These are phyloP conservation scores for Microchrysa polita DNA, from an alignment of 2,888 invertebrate genomes.

Conservation along the genomic window DNA sequence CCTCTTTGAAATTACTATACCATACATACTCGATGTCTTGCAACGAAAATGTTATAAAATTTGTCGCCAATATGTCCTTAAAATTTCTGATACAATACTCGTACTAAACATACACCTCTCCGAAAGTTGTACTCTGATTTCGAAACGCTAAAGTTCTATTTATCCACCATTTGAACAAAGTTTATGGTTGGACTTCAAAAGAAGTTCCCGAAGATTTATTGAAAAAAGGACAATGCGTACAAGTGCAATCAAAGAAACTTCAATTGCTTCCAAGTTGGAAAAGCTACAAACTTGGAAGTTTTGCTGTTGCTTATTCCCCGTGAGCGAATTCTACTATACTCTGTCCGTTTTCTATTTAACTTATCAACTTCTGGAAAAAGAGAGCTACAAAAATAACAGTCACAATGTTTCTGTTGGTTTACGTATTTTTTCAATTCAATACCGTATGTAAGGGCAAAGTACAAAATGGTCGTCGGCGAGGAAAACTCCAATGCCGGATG, in stretches of 20 bases:
- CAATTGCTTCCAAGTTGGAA: slow-evolving; percentile 3
- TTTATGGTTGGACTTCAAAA: slow-evolving; percentile 14
- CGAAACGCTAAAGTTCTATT: not conserved
- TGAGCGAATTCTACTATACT: not conserved
- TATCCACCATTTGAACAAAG: slow-evolving; percentile 13
- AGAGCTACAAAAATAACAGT: not conserved
- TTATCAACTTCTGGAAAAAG: not conserved
- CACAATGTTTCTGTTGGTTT: no score
- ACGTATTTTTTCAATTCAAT: no score
- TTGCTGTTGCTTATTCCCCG: not conserved
- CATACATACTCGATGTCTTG: no score
- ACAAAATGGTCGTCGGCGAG: no score
- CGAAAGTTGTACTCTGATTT: no score
- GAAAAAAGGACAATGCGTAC: not conserved
- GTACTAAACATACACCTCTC: no score
- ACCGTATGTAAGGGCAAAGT: no score
- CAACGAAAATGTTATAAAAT: no score
- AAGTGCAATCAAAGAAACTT: slow-evolving; percentile 8
- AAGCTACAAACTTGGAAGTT: not conserved
- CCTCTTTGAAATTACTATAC: no score
- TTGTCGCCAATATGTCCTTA: no score
- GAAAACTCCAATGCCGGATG: no score
- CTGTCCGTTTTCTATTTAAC: not conserved
- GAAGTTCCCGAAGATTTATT: not conserved
- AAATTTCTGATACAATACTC: no score